Evolutionary conservation across 2,888 invertebrate genomes (phyloP).

Genomic region (Cybosia mesomella): DNA sequence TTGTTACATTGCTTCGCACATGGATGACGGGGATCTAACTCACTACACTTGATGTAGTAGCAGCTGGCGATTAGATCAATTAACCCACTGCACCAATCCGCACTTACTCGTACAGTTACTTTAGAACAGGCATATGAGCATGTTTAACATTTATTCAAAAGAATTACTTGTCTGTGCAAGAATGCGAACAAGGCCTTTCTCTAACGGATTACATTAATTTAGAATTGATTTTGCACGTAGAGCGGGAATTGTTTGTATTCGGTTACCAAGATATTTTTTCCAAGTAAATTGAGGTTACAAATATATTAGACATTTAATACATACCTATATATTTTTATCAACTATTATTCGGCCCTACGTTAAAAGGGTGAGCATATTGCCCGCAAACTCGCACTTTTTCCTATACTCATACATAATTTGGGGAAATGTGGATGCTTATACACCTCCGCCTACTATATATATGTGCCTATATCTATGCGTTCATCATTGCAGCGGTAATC

Average conservation of each 20-base stretch:
- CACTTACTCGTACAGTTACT: constrained; percentile 13
- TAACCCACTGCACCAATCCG: constrained; percentile 3
- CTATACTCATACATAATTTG: neutral
- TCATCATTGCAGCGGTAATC: neutral
- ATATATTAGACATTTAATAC: neutral
- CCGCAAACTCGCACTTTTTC: neutral
- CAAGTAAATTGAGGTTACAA: constrained; percentile 48
- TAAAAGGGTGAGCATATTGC: neutral
- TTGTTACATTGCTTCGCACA: neutral
- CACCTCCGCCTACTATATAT: neutral
- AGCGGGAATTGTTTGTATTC: constrained; percentile 70
- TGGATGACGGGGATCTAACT: neutral
- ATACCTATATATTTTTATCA: neutral
- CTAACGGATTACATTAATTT: constrained; percentile 75
- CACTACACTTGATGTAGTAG: neutral
- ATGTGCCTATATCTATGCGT: neutral
- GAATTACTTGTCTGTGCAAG: constrained; percentile 25
- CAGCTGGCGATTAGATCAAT: neutral
- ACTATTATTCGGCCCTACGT: neutral
- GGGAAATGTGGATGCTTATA: neutral
- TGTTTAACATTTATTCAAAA: constrained; percentile 19
- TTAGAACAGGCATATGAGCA: neutral
- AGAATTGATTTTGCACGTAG: constrained; percentile 74
- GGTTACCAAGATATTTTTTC: constrained; percentile 70
- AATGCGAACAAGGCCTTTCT: constrained; percentile 55